phyloP scores from a whole-genome alignment of 2,113 vertebrate species.

The Zosterops pallidus region DNA sequence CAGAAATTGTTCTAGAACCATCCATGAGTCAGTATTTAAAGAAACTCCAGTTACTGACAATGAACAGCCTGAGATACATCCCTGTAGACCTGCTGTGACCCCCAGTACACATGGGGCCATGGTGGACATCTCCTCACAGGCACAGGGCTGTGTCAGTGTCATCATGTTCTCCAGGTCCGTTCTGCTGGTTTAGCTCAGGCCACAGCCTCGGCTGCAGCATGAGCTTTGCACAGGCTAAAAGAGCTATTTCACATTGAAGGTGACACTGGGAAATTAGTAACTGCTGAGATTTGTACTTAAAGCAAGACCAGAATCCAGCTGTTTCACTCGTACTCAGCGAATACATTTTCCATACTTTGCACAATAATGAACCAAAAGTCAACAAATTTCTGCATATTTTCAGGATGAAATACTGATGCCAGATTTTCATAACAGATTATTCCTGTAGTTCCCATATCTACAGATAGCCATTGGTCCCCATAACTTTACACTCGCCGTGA shows the following conservation, averaged over 20 bases:
- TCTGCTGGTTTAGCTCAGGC: not conserved
- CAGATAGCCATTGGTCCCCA: not conserved
- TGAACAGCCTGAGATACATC: not conserved
- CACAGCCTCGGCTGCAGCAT: not conserved
- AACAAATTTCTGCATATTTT: not conserved
- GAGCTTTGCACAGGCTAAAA: not conserved
- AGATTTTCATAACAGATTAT: not conserved
- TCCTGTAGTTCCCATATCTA: not conserved
- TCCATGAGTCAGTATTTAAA: not conserved
- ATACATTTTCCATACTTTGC: not conserved
- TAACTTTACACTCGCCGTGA: not conserved
- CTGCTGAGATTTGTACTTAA: not conserved
- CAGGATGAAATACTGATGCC: not conserved
- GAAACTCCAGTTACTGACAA: not conserved
- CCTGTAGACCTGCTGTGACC: not conserved
- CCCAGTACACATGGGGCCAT: not conserved
- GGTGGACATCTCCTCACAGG: not conserved
- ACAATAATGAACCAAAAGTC: not conserved
- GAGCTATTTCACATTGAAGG: not conserved
- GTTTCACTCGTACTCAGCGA: slow-evolving; percentile 9
- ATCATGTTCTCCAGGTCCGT: accelerated
- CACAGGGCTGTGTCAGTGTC: not conserved
- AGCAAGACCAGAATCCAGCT: slow-evolving; percentile 8
- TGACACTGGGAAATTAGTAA: not conserved
- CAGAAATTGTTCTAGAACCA: not conserved